phyloP scores from a whole-genome alignment of 2,113 vertebrate genomes.

The Australoheros scitulus region DNA sequence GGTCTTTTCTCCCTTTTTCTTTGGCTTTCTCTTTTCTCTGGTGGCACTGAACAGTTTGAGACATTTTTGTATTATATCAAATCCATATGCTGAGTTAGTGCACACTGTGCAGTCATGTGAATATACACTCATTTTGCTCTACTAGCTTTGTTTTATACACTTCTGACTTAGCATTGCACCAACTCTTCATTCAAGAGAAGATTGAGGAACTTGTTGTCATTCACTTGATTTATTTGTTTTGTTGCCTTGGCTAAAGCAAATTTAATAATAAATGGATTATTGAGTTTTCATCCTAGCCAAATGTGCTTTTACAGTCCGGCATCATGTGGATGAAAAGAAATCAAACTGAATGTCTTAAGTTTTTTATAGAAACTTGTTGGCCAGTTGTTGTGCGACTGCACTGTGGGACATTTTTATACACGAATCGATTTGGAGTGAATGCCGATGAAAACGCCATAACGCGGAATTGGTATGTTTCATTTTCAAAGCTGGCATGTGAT shows the following conservation, averaged over 20 bases:
- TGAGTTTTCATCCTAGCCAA: not conserved
- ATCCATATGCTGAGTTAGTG: slow-evolving; percentile 29
- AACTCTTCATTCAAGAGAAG: not conserved
- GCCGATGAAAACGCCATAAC: slow-evolving; percentile 2
- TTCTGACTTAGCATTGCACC: slow-evolving; percentile 7
- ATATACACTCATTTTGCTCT: not conserved
- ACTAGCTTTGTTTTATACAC: slow-evolving; percentile 14
- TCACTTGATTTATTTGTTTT: slow-evolving; percentile 9
- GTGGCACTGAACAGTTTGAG: slow-evolving; percentile 4
- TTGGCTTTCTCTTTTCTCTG: not conserved
- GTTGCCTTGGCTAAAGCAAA: not conserved
- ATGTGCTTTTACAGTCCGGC: slow-evolving; percentile 8
- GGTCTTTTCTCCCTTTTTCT: slow-evolving; percentile 10
- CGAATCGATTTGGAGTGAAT: slow-evolving; percentile 21
- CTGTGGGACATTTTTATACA: slow-evolving; percentile 10
- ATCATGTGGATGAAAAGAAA: slow-evolving; percentile 11
- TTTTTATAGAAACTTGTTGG: not conserved
- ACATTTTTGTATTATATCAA: slow-evolving; percentile 33
- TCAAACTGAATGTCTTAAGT: slow-evolving; percentile 61
- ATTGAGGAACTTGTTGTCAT: not conserved
- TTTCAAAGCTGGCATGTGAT: slow-evolving; percentile 33
- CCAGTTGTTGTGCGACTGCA: slow-evolving; percentile 12
- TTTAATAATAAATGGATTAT: not conserved
- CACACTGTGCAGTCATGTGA: slow-evolving; percentile 11
- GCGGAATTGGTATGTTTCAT: slow-evolving; percentile 1